Conservation (phyloP, 2,797 vertebrate species). For the Acrocephalus scirpaceus region DNA sequence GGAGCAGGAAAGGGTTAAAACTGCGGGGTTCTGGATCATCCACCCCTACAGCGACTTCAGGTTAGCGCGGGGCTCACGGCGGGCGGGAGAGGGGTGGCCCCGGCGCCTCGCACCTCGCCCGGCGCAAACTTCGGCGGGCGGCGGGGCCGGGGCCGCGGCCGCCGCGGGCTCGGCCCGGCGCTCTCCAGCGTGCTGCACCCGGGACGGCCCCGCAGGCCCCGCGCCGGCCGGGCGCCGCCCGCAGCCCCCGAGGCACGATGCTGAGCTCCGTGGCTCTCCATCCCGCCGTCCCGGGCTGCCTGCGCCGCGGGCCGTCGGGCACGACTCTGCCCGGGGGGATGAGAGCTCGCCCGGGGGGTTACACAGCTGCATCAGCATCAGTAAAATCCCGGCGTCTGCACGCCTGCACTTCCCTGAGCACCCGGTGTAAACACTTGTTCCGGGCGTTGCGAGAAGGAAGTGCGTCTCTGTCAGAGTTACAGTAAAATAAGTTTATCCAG, state of each 20-base stretch:
- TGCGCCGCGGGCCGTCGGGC: neutral
- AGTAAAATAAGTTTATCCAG: neutral
- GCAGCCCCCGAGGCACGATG: neutral
- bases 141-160: neutral
- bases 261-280: neutral
- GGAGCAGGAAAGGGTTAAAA: conserved; percentile 97
- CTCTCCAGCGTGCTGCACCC: conserved; percentile 39
- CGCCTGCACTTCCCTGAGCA: neutral
- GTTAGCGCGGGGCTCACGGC: conserved; percentile 82
- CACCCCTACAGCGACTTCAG: conserved; percentile 99
- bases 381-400: neutral
- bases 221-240: neutral
- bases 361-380: too few species aligned
- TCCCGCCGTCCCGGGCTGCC: neutral
- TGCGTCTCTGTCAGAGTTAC: neutral
- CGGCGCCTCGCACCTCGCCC: neutral
- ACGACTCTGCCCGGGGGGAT: neutral
- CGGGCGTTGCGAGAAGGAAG: neutral
- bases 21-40: conserved; percentile 99
- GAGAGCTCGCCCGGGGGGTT: neutral
- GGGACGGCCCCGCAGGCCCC: neutral
- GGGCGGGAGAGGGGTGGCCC: conserved; percentile 64
- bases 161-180: neutral
- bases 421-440: neutral
- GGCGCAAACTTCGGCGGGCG: neutral